Evolutionary conservation across 2,797 vertebrate species (phyloP).

Genomic region (Phrynocephalus vlangalii): DNA sequence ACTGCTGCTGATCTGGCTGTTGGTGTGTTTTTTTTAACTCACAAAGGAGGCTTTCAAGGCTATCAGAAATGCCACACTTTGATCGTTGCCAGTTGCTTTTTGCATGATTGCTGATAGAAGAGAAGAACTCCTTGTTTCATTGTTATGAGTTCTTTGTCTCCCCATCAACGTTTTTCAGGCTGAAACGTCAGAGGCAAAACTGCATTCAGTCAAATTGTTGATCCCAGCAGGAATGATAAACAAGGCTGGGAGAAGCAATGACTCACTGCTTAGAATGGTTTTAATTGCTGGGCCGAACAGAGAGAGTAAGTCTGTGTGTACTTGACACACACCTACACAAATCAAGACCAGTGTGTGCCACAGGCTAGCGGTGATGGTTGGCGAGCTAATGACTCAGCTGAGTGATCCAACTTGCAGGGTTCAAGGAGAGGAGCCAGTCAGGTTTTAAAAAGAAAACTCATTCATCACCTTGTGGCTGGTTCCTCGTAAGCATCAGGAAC

Average conservation of each 20-base stretch:
- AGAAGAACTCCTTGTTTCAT: not conserved
- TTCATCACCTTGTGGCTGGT: not conserved
- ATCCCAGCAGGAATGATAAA: not conserved
- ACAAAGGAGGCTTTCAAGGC: not conserved
- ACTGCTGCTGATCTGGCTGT: not conserved
- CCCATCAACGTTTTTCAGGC: not conserved
- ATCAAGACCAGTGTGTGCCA: not conserved
- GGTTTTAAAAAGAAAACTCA: not conserved
- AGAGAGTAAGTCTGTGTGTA: not conserved
- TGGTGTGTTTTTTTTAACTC: no score
- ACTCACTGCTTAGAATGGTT: not conserved
- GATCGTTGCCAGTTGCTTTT: not conserved
- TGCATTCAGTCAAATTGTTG: not conserved
- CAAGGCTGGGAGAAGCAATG: not conserved
- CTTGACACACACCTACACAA: not conserved
- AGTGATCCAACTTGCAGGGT: not conserved
- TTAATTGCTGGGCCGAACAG: not conserved
- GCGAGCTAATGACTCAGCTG: not conserved
- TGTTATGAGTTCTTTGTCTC: slow-evolving; percentile 10
- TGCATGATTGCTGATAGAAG: not conserved
- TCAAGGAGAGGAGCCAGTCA: not conserved
- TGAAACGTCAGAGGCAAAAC: not conserved
- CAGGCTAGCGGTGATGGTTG: not conserved
- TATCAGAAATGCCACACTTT: not conserved
- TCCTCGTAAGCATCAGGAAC: not conserved